Conservation (phyloP, 2,113 vertebrate genomes). For the Hylia prasina region DNA sequence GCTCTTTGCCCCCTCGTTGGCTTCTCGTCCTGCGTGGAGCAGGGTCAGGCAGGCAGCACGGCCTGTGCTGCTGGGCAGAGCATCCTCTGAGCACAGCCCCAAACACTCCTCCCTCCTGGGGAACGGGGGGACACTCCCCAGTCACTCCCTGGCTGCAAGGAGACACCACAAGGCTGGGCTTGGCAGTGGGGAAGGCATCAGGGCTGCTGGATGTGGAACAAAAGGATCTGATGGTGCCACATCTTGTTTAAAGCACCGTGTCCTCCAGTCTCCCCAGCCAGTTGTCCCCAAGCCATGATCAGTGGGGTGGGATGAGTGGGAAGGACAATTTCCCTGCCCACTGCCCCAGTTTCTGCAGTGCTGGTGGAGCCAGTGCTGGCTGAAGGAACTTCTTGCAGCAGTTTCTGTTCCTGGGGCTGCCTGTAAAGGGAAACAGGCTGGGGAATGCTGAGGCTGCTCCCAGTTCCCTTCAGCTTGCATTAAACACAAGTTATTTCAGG, state of each 20-base stretch:
- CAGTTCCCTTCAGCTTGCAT: not conserved
- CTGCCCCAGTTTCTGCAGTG: not conserved
- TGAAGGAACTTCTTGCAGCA: not conserved
- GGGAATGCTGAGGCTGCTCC: not conserved
- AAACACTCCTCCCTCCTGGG: not conserved
- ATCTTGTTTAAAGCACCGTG: not conserved
- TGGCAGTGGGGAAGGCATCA: not conserved
- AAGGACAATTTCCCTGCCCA: not conserved
- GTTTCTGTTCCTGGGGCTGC: not conserved
- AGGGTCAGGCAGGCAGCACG: not conserved
- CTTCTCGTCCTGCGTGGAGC: not conserved
- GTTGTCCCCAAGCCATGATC: rapidly evolving
- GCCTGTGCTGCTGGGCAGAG: not conserved
- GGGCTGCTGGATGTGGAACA: not conserved
- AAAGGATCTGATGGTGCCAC: rapidly evolving
- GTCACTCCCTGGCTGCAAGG: not conserved
- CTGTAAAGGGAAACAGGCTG: not conserved
- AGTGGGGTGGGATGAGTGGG: not conserved
- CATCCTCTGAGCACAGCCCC: not conserved
- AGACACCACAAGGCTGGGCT: not conserved
- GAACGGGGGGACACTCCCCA: not conserved
- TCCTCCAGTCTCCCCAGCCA: not conserved
- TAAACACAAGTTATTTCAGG: not conserved
- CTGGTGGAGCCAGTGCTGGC: rapidly evolving
- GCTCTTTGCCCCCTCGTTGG: not conserved